phyloP scores from a whole-genome alignment of 2,888 invertebrate genomes.

The Sarcophaga variegata region DNA sequence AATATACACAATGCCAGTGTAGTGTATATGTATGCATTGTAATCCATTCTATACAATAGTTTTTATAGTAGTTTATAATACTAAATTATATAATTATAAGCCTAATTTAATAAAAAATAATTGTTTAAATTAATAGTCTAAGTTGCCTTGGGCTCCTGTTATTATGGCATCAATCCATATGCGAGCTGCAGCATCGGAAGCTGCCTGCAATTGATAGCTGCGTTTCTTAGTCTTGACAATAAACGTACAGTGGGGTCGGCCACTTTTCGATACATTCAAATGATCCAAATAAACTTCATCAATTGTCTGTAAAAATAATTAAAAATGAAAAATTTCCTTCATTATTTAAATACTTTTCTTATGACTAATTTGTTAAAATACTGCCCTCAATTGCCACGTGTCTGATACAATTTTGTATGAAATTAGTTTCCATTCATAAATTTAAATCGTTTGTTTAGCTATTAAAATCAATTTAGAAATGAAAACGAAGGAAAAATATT shows the following conservation, averaged over 20 bases:
- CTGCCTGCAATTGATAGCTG: conserved; percentile 95
- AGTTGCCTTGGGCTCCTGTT: conserved; percentile 82
- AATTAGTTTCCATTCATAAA: not conserved
- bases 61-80: too few species aligned
- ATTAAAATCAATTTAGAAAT: not conserved
- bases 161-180: conserved; percentile 94
- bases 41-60: too few species aligned
- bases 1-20: conserved; percentile 21
- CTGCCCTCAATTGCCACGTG: not conserved
- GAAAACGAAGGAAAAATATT: too few species aligned
- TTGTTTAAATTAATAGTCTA: conserved; percentile 76
- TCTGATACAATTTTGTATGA: not conserved
- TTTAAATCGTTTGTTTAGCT: not conserved
- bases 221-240: conserved; percentile 96
- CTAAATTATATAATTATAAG: too few species aligned
- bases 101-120: too few species aligned
- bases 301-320: conserved; percentile 87
- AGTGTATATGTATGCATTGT: not conserved
- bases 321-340: not conserved
- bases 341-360: not conserved
- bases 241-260: conserved; percentile 95
- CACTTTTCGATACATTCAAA: conserved; percentile 94
- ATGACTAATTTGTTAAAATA: not conserved
- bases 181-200: conserved; percentile 95
- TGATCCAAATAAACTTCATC: conserved; percentile 99